Conservation (phyloP, 1,140 invertebrate genomes). For the Sesamia nonagrioides region DNA sequence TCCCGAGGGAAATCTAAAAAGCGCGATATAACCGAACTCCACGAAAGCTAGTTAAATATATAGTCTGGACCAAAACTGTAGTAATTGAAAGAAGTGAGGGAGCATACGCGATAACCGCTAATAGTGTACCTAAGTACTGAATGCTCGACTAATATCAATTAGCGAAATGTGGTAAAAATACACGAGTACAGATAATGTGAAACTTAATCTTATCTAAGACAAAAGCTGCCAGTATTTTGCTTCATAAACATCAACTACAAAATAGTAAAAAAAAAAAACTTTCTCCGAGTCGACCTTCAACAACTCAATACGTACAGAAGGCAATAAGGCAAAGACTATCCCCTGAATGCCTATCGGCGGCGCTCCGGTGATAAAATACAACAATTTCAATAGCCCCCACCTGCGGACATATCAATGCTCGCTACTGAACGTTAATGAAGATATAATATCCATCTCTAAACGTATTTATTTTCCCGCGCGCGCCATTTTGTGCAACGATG, state of each 20-base stretch:
- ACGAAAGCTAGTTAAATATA: too few species aligned
- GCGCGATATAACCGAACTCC: too few species aligned
- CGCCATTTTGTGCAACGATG: conserved; percentile 79
- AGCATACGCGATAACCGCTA: too few species aligned
- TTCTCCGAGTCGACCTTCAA: conserved; percentile 31
- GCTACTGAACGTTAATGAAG: conserved; percentile 81
- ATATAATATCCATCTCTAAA: conserved; percentile 83
- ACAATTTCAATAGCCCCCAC: conserved; percentile 78
- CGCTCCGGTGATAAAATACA: conserved; percentile 79
- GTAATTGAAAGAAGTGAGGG: too few species aligned
- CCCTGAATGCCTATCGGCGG: conserved; percentile 63
- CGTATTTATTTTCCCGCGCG: conserved; percentile 80
- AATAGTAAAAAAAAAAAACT: conserved; percentile 27
- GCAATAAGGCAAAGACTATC: conserved; percentile 68
- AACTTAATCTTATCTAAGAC: not conserved
- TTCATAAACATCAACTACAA: not conserved
- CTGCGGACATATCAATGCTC: conserved; percentile 81
- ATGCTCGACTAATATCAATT: too few species aligned
- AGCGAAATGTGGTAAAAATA: too few species aligned
- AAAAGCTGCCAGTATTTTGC: not conserved
- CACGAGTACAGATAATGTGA: too few species aligned
- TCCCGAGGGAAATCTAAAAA: too few species aligned
- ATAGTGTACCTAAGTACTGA: too few species aligned
- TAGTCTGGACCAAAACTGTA: too few species aligned
- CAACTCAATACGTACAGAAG: conserved; percentile 65